Base-by-base conservation (phyloP, 1,140 invertebrate species). In the Sycophaga agraensis region DNA sequence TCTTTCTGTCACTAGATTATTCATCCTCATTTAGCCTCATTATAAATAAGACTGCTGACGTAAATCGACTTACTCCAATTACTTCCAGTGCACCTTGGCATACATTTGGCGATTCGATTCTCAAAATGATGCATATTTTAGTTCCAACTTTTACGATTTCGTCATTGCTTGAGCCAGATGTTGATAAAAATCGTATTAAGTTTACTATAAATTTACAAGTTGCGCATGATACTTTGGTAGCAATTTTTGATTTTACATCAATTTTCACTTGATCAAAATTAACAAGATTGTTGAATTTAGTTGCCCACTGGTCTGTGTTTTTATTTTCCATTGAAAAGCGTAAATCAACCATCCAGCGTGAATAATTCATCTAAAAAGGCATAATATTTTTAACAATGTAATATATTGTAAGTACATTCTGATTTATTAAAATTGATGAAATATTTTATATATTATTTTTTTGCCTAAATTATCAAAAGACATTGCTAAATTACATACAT, bases 201-300 rank as follows among this genome's bases (percentile, higher is more conserved):
- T 91, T 89, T 35, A 91, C 89, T 0, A 91, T 87, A 82, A 91
- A 91, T 81, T 92, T 91, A 71, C 93, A 95, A 9, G 92, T 92
- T 0, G 91, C 92, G 68, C 93, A 95, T 0, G 91, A 93, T 3
- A 93, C 91, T 75, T 91, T 92, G 0, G 91, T 92, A 89, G 93
- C 90, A 1, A 93, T 88, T 7, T 90, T 92, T 59, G 91, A 93
- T 78, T 93, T 91, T 21, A 94, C 87, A 80, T 94, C 91, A 66
- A 88, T 87, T 57, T 90, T 87, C 2, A 93, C 91, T 80, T 92
- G 90, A 69, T 91, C 88, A 46, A 93, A 73, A 74, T 94, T 91
- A 5, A 93, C 79, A 9, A 93, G 75, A 70, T 89, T 89, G 45
- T 92, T 78, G 0, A 91, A 89, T 74, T 91, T 91, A 63, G 92